Evolutionary conservation across 2,113 vertebrate genomes (phyloP).

Genomic region (Tupaia chinensis): DNA sequence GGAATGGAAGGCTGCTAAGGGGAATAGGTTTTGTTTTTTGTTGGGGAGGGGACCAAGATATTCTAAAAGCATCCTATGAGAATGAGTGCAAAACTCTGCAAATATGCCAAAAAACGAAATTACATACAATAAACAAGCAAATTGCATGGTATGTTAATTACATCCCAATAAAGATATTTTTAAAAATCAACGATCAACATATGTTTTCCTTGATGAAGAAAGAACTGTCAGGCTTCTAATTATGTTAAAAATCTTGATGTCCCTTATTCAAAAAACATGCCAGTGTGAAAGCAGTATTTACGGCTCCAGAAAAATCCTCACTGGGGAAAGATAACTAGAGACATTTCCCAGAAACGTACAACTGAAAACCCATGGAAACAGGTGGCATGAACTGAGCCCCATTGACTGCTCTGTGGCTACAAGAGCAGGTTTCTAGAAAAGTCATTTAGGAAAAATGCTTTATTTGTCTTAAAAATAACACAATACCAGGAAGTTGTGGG

Average conservation of each 20-base stretch:
- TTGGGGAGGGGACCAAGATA: not conserved
- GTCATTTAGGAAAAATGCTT: slow-evolving; percentile 39
- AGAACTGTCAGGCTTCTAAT: not conserved
- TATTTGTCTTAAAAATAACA: slow-evolving; percentile 67
- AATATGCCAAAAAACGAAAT: not conserved
- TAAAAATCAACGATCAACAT: not conserved
- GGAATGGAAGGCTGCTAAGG: not conserved
- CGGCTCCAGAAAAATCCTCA: not conserved
- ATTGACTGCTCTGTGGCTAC: not conserved
- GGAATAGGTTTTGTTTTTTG: not conserved
- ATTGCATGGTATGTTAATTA: not conserved
- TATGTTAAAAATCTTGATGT: not conserved
- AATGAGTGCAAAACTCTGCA: not conserved
- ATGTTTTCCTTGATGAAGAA: slow-evolving; percentile 31
- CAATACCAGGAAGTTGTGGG: slow-evolving; percentile 49
- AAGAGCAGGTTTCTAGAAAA: slow-evolving; percentile 32
- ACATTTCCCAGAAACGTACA: not conserved
- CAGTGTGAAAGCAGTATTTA: not conserved
- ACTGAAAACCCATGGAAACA: not conserved
- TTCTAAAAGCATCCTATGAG: not conserved
- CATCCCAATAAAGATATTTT: slow-evolving; percentile 3
- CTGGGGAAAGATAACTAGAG: not conserved
- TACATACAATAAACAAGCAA: not conserved
- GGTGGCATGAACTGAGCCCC: slow-evolving; percentile 9
- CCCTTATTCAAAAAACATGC: slow-evolving; percentile 6